Evolutionary conservation across 2,888 invertebrate genomes (phyloP).

Genomic region (Lasius fuliginosus): DNA sequence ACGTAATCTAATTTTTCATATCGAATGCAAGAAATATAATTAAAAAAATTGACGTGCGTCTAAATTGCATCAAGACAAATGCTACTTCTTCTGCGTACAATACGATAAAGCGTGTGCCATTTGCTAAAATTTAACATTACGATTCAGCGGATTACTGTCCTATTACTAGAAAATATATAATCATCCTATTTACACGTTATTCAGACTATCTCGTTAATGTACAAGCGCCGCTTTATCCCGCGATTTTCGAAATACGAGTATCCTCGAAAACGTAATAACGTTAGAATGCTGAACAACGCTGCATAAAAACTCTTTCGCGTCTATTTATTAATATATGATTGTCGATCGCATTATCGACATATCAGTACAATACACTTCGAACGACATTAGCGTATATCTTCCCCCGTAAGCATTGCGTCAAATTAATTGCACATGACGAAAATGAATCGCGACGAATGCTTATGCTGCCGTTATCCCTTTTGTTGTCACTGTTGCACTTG

Average conservation of each 20-base stretch:
- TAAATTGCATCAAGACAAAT: not conserved
- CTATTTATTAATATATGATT: conserved; percentile 7
- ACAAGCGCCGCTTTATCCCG: conserved; percentile 8
- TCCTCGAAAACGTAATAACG: not conserved
- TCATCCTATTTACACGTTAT: conserved; percentile 39
- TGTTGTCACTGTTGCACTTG: not conserved
- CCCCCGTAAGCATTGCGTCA: conserved; percentile 33
- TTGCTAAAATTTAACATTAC: conserved; percentile 22
- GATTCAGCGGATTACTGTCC: not conserved
- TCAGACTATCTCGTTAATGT: conserved; percentile 15
- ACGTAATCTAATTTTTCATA: conserved; percentile 1
- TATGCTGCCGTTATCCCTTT: not conserved
- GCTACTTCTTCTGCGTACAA: not conserved
- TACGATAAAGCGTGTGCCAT: conserved; percentile 29
- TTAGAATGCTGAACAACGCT: not conserved
- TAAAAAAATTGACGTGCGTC: not conserved
- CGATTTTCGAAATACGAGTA: conserved; percentile 1
- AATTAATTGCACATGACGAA: conserved; percentile 16
- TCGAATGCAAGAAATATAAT: not conserved
- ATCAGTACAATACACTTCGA: not conserved
- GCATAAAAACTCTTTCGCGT: not conserved
- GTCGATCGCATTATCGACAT: not conserved
- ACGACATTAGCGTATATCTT: conserved; percentile 48
- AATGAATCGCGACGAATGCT: conserved; percentile 36
- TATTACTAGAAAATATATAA: conserved; percentile 28